Percentiles rank a stretch among this genome's conserved stretches.
phyloP scores from a whole-genome alignment of 1,140 invertebrate species.

The Diabrotica virgifera region DNA sequence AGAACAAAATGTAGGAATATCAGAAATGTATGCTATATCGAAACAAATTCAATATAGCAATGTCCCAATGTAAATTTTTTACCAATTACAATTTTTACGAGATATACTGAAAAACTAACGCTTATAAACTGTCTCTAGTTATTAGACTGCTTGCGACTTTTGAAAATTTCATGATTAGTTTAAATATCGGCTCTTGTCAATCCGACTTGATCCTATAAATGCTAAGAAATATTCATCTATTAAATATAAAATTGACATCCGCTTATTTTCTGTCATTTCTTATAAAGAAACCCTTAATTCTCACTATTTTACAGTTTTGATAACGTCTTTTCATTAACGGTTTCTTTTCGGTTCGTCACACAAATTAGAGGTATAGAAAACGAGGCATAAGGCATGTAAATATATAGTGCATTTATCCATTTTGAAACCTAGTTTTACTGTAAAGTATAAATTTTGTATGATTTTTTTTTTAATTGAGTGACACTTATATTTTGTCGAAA shows the following conservation, averaged over 20 bases:
- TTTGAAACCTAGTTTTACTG: background rate
- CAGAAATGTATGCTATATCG: too few relatives aligned
- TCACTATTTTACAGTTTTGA: background rate
- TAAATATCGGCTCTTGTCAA: too few relatives aligned
- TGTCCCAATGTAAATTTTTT: too few relatives aligned
- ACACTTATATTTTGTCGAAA: too few relatives aligned
- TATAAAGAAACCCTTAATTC: background rate
- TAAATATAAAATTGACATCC: slow-evolving; percentile 1
- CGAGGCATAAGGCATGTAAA: background rate
- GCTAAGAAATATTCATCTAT: background rate
- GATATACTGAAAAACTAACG: too few relatives aligned
- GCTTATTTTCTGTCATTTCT: slow-evolving; percentile 2
- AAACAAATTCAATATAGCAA: too few relatives aligned
- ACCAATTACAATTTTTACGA: too few relatives aligned
- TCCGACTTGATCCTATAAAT: too few relatives aligned
- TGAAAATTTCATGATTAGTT: too few relatives aligned
- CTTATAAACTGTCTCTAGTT: too few relatives aligned
- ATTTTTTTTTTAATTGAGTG: background rate
- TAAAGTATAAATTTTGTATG: background rate
- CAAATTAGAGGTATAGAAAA: background rate
- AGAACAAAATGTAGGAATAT: too few relatives aligned
- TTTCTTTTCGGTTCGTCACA: background rate
- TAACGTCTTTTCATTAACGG: background rate
- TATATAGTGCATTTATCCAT: slow-evolving; percentile 1
- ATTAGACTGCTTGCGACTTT: too few relatives aligned